Evolutionary conservation across 2,797 vertebrate genomes (phyloP).

Genomic region (Pterois miles): DNA sequence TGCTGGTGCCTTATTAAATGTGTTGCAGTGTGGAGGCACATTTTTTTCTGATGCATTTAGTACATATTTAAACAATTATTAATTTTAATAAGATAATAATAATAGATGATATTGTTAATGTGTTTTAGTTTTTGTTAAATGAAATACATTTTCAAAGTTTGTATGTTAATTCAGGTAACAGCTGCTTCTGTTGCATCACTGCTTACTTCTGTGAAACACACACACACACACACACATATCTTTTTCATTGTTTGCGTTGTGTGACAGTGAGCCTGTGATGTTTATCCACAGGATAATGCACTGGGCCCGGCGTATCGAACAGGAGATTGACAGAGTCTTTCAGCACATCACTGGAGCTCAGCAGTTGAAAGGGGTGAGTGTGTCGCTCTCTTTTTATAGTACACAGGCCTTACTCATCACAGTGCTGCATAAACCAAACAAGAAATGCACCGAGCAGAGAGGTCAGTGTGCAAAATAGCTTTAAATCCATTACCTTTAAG

Average conservation of each 20-base stretch:
- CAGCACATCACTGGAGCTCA: conserved; percentile 96
- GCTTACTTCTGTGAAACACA: conserved; percentile 13
- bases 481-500: conserved; percentile 38
- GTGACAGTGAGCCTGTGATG: conserved; percentile 65
- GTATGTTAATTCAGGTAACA: neutral
- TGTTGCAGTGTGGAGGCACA: neutral
- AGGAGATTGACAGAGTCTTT: conserved; percentile 98
- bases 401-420: conserved; percentile 44
- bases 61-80: neutral
- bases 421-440: conserved; percentile 40
- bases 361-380: conserved; percentile 94
- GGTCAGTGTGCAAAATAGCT: conserved; percentile 36
- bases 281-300: conserved; percentile 93
- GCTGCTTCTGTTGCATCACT: neutral
- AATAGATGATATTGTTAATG: neutral
- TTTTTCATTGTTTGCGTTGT: conserved; percentile 26
- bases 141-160: neutral
- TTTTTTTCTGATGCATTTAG: neutral
- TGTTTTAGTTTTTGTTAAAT: neutral
- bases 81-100: neutral
- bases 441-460: conserved; percentile 29
- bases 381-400: conserved; percentile 36
- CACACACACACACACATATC: conserved; percentile 8
- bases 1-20: neutral
- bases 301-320: conserved; percentile 97